Percentiles rank a stretch among this genome's conserved stretches.
Evolutionary conservation across 2,113 vertebrate genomes (phyloP).

Genomic region (Oreocharis arfaki): DNA sequence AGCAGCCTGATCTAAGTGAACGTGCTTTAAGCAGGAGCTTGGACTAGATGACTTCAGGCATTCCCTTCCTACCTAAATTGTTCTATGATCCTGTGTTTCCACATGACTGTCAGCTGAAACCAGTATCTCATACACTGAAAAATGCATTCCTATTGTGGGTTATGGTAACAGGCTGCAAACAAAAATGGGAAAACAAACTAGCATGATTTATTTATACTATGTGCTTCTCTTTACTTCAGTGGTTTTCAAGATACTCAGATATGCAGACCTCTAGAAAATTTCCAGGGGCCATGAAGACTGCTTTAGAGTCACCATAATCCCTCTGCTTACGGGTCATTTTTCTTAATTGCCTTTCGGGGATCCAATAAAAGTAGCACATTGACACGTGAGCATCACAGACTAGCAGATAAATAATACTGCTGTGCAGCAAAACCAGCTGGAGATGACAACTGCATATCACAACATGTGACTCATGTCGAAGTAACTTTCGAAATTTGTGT

Average conservation of each 20-base stretch:
- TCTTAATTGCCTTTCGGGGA: neutral
- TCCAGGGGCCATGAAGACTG: neutral
- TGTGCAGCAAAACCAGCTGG: neutral
- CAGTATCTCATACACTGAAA: neutral
- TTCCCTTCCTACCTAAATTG: neutral
- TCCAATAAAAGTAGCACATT: neutral
- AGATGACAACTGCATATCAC: neutral
- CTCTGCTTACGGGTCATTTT: neutral
- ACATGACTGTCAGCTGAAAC: neutral
- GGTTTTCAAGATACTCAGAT: neutral
- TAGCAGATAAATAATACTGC: neutral
- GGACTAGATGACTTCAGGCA: neutral
- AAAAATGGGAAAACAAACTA: neutral
- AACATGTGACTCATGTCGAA: neutral
- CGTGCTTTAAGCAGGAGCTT: neutral
- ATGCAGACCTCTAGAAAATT: neutral
- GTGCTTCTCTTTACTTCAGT: neutral
- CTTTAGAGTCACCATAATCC: neutral
- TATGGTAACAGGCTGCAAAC: neutral
- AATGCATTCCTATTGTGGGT: neutral
- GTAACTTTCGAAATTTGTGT: constrained; percentile 6
- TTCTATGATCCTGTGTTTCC: neutral
- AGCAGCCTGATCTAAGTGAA: neutral
- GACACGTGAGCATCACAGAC: neutral
- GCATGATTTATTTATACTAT: neutral